Base-by-base conservation (phyloP, 2,113 vertebrate genomes). In the Serinus canaria region DNA sequence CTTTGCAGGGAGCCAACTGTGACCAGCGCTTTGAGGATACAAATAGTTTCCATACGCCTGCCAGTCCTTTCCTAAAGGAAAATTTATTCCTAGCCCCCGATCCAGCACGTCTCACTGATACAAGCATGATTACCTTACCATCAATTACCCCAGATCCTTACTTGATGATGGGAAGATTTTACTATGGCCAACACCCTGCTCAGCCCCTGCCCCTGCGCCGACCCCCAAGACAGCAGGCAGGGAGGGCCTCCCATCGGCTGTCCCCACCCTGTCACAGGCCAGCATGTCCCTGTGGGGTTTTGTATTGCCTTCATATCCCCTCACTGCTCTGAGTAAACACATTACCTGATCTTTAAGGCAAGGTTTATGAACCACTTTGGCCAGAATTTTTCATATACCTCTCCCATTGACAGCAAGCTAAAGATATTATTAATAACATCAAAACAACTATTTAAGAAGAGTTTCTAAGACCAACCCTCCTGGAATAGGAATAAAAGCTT, bases 181-280 rank as follows among this genome's bases (percentile, higher is more conserved):
- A 13, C 53, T 86, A 6, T 0, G 0, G 18, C 15, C 11, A 1
- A 0, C 22, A n/a, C 2, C 3, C 46, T 2, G 2, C 33, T 69
- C 30, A 24, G 58, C 9, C 22, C 20, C 39, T 47, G 53, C 7
- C 5, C 24, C 58, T 25, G 39, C 19, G 58, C 67, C 80, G 63
- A n/a, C 43, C 30, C 55, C 39, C 52, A 50, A 8, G 5, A 3
- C 0, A 0, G 62, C 87, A 1, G 28, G 28, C 8, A 11, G 13
- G 5, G 33, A 35, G 53, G 12, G 6, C n/a, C 31, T 70, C 31
- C 37, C 9, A 3, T 8, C 60, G 8, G 3, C 60, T 58, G 31
- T 41, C 23, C 76, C 39, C 7, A 1, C 3, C 3, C 2, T 8
- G 47, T 56, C 30, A 31, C 41, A 52, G 7, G 3, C 21, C 53